These are phyloP conservation scores for Cottus gobio DNA, from an alignment of 2,113 vertebrate genomes.

Conservation along the genomic window DNA sequence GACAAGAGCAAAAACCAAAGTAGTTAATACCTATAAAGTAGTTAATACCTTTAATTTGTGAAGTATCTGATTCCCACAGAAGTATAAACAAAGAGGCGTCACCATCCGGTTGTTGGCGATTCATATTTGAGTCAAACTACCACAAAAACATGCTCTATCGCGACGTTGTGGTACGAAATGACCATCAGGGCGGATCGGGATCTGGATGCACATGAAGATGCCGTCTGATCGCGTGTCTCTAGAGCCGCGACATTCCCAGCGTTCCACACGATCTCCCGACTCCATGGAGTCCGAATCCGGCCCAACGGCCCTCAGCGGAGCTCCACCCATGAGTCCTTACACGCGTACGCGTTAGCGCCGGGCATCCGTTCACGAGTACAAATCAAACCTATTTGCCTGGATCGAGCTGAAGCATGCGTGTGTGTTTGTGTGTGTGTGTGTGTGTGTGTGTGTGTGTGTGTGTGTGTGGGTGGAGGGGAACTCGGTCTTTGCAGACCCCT, in stretches of 20 bases:
- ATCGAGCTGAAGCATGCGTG: slow-evolving; percentile 40
- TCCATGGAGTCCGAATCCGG: not conserved
- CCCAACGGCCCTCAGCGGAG: not conserved
- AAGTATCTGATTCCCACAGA: too few relatives aligned
- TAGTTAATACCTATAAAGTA: too few relatives aligned
- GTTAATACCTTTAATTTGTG: too few relatives aligned
- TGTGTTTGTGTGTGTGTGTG: not conserved
- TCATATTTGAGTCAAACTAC: too few relatives aligned
- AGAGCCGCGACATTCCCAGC: not conserved
- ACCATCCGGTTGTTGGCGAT: too few relatives aligned
- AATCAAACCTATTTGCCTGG: slow-evolving; percentile 58
- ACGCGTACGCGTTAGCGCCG: slow-evolving; percentile 34
- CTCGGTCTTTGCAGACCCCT: slow-evolving; percentile 61
- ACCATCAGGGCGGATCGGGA: not conserved
- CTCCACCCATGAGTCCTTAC: not conserved
- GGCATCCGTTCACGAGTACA: slow-evolving; percentile 42
- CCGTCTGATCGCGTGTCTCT: not conserved
- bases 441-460: not conserved
- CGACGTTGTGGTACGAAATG: too few relatives aligned
- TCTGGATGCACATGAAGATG: too few relatives aligned
- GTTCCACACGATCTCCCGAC: not conserved
- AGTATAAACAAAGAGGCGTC: too few relatives aligned
- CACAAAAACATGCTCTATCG: too few relatives aligned
- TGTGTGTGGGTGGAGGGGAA: not conserved
- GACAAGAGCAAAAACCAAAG: too few relatives aligned